These are phyloP conservation scores for Cuculus canorus DNA, from an alignment of 2,797 vertebrate species.

Conservation along the genomic window DNA sequence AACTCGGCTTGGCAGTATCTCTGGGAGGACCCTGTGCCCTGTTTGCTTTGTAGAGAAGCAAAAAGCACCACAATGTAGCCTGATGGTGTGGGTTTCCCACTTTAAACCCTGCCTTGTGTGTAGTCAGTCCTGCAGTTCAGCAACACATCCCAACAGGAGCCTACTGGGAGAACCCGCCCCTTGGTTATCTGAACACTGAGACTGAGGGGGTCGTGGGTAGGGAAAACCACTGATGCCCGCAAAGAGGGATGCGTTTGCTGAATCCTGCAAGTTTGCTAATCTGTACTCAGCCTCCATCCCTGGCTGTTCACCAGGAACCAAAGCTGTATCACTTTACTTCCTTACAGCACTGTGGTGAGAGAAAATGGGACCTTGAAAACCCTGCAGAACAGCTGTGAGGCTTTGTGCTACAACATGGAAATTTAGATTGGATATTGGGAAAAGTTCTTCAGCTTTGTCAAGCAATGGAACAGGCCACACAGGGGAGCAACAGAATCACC, in stretches of 20 bases:
- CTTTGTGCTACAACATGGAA: rapidly evolving
- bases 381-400: neutral
- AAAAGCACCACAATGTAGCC: neutral
- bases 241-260: neutral
- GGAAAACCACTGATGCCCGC: neutral
- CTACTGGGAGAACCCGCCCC: neutral
- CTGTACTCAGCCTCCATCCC: neutral
- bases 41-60: neutral
- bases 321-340: neutral
- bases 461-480: neutral
- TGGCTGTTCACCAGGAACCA: neutral
- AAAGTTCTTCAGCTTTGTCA: neutral
- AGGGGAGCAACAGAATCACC: neutral
- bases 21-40: neutral
- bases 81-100: neutral
- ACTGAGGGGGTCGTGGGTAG: rapidly evolving
- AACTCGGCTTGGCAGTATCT: neutral
- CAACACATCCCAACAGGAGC: neutral
- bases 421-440: neutral
- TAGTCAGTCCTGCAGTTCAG: neutral
- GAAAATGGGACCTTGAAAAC: neutral
- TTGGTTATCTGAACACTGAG: neutral
- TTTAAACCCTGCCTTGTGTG: neutral
- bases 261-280: neutral
- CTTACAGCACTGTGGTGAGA: rapidly evolving